A percentile compares a stretch with the other conserved stretches of the same genome.
These are phyloP conservation scores for Saguinus imperator DNA, from an alignment of 2,113 vertebrate species.

Conservation along the genomic window DNA sequence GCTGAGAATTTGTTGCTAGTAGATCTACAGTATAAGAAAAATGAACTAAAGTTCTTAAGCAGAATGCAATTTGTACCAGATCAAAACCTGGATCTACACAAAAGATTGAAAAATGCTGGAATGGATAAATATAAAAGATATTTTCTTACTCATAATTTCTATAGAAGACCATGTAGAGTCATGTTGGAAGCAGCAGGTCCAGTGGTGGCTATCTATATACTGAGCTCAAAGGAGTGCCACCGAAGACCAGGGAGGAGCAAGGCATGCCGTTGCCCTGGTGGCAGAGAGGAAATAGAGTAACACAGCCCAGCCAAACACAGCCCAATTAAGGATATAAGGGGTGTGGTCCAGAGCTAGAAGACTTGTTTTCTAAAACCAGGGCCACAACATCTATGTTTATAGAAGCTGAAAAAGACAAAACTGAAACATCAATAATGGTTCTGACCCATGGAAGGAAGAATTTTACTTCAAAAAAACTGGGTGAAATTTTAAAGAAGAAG, in stretches of 20 bases:
- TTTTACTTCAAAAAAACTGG: slow-evolving; percentile 36
- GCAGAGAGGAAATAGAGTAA: background rate
- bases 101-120: background rate
- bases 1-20: slow-evolving; percentile 1
- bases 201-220: slow-evolving; percentile 13
- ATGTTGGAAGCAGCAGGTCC: slow-evolving; percentile 63
- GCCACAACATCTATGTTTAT: slow-evolving; percentile 50
- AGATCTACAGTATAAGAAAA: background rate
- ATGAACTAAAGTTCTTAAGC: background rate
- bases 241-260: background rate
- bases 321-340: too few species aligned
- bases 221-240: background rate
- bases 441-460: slow-evolving; percentile 44
- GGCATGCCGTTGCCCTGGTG: background rate
- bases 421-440: slow-evolving; percentile 24
- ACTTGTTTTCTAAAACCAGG: slow-evolving; percentile 40
- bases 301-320: background rate
- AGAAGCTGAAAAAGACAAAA: slow-evolving; percentile 52
- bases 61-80: slow-evolving; percentile 25
- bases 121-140: background rate
- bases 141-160: background rate
- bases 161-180: slow-evolving; percentile 10
- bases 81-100: slow-evolving; percentile 14
- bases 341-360: background rate
- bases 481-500: slow-evolving; percentile 45